Conservation (phyloP, 1,140 invertebrate genomes). For the Tyrophagus putrescentiae region DNA sequence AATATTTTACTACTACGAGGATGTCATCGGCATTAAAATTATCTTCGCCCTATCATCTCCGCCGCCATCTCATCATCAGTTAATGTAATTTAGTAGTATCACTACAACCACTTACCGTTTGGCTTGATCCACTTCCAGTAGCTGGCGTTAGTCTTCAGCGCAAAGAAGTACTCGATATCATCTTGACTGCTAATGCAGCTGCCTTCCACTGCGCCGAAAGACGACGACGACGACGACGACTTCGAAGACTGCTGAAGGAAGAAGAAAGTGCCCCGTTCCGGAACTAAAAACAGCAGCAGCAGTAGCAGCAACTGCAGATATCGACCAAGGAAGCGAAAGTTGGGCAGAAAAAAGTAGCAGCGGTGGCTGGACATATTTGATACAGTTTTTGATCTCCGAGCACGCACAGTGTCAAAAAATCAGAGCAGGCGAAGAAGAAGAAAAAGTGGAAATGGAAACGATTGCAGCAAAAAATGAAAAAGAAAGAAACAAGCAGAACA, state of each 20-base stretch:
- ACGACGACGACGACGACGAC: too few species aligned
- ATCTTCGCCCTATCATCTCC: background rate
- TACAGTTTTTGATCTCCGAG: too few species aligned
- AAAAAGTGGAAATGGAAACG: too few species aligned
- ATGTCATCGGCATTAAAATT: background rate
- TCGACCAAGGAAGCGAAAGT: background rate
- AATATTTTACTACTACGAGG: background rate
- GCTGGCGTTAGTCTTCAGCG: background rate
- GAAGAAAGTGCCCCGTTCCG: background rate
- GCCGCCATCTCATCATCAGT: background rate
- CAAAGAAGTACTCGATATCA: constrained; percentile 2
- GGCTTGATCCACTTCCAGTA: constrained; percentile 12
- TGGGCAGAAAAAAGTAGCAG: too few species aligned
- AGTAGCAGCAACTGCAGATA: background rate
- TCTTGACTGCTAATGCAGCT: background rate
- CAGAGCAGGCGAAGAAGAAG: too few species aligned
- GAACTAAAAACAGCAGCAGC: background rate
- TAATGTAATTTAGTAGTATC: background rate
- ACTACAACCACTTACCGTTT: background rate
- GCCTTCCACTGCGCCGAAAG: background rate
- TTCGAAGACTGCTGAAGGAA: too few species aligned
- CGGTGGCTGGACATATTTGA: too few species aligned
- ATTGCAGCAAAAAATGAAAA: too few species aligned
- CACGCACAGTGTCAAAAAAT: too few species aligned
- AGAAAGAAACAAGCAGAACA: too few species aligned